Evolutionary conservation across 1,140 invertebrate genomes (phyloP).

Genomic region (Lutraria rhynchaena): DNA sequence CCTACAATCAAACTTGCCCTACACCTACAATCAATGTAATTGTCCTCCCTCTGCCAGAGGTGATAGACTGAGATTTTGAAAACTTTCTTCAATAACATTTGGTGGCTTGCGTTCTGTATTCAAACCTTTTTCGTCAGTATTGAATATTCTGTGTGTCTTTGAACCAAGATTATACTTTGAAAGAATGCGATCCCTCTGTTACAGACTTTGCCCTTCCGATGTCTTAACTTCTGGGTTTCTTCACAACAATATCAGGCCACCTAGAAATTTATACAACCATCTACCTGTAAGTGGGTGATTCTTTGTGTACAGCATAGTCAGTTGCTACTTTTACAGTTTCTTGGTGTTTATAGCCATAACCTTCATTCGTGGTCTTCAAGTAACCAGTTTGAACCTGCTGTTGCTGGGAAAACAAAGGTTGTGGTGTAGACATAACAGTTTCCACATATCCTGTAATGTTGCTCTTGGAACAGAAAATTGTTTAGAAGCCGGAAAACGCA

Average conservation of each 20-base stretch:
- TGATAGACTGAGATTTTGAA: too few relatives aligned
- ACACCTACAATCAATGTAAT: too few relatives aligned
- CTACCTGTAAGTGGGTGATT: constrained; percentile 16
- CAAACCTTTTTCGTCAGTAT: too few relatives aligned
- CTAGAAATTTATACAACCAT: constrained; percentile 18
- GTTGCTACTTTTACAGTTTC: constrained; percentile 43
- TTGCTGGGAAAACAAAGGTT: constrained; percentile 30
- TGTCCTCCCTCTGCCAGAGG: too few relatives aligned
- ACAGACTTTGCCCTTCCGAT: constrained; percentile 1
- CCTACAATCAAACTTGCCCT: too few relatives aligned
- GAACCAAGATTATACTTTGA: constrained; percentile 62
- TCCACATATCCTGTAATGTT: constrained; percentile 44
- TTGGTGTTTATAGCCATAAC: constrained; percentile 58
- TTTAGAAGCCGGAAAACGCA: constrained; percentile 26
- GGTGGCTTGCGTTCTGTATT: too few relatives aligned
- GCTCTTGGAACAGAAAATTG: constrained; percentile 47
- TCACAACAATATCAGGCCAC: constrained; percentile 12
- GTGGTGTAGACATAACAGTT: too few relatives aligned
- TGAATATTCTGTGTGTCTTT: constrained; percentile 67
- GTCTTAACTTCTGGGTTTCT: constrained; percentile 4
- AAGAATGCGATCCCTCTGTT: not conserved
- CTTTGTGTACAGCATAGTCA: constrained; percentile 45
- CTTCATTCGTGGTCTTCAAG: too few relatives aligned
- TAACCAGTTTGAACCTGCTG: too few relatives aligned
- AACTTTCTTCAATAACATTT: too few relatives aligned